Evolutionary conservation across 2,113 vertebrate species (phyloP).

Genomic region (Onychorhynchus coronatus): DNA sequence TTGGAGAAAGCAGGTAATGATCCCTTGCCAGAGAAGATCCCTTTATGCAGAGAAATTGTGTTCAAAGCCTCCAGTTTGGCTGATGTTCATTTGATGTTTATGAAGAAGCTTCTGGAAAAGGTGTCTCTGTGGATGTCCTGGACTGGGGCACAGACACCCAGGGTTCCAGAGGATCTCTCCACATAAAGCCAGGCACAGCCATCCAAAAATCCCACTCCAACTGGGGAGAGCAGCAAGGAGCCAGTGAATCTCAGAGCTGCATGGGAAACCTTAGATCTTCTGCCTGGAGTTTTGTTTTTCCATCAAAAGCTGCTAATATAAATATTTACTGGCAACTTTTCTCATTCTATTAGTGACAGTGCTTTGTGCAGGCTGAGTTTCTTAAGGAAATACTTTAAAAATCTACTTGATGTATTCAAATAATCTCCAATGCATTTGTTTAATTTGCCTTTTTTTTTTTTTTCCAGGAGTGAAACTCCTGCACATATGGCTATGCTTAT

Average conservation of each 20-base stretch:
- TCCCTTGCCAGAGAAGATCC: too few species aligned
- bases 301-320: conserved; percentile 12
- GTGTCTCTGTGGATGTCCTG: rapidly evolving
- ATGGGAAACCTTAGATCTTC: neutral
- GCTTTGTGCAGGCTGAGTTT: neutral
- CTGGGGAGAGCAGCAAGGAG: neutral
- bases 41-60: rapidly evolving
- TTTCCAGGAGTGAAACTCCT: neutral
- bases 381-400: conserved; percentile 35
- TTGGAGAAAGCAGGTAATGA: neutral
- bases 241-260: neutral
- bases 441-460: neutral
- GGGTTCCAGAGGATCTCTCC: neutral
- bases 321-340: conserved; percentile 51
- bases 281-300: conserved; percentile 36
- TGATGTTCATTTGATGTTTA: neutral
- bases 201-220: neutral
- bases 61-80: neutral
- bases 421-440: conserved; percentile 18
- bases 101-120: neutral
- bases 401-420: conserved; percentile 44
- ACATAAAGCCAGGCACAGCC: neutral
- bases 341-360: neutral
- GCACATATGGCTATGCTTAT: conserved; percentile 50
- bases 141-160: rapidly evolving